Evolutionary conservation across 2,797 vertebrate genomes (phyloP).

Genomic region (Protosalanx chinensis): DNA sequence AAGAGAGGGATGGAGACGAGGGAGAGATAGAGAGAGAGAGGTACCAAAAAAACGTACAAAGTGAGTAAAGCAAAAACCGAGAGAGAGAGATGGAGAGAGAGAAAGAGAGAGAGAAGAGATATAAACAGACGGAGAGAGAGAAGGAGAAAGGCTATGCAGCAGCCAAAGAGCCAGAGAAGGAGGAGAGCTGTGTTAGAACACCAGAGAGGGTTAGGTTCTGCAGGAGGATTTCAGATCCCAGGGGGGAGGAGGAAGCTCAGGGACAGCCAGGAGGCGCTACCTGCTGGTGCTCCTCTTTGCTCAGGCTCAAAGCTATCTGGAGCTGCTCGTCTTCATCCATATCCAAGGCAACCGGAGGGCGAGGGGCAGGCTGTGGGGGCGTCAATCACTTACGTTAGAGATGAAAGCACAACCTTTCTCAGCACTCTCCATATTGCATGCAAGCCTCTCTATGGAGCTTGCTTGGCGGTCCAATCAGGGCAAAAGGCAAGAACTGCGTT

Average conservation of each 20-base stretch:
- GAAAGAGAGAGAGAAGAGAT: background rate
- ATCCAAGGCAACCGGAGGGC: slow-evolving; percentile 55
- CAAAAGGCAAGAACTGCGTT: slow-evolving; percentile 14
- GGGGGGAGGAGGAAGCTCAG: background rate
- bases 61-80: slow-evolving; percentile 11
- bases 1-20: background rate
- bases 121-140: background rate
- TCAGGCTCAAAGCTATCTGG: slow-evolving; percentile 87
- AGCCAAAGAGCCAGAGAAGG: background rate
- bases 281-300: slow-evolving; percentile 93
- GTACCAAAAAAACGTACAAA: background rate
- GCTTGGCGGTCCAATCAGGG: slow-evolving; percentile 24
- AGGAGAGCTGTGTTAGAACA: background rate
- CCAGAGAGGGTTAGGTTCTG: background rate
- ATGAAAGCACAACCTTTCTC: slow-evolving; percentile 6
- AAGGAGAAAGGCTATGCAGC: background rate
- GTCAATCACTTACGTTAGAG: background rate
- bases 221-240: background rate
- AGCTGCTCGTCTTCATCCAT: slow-evolving; percentile 93
- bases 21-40: background rate
- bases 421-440: slow-evolving; percentile 36
- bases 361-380: slow-evolving; percentile 49
- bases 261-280: slow-evolving; percentile 63
- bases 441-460: slow-evolving; percentile 25
- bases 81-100: background rate